phyloP scores from a whole-genome alignment of 2,888 invertebrate genomes.

The Aproaerema taeniolella region DNA sequence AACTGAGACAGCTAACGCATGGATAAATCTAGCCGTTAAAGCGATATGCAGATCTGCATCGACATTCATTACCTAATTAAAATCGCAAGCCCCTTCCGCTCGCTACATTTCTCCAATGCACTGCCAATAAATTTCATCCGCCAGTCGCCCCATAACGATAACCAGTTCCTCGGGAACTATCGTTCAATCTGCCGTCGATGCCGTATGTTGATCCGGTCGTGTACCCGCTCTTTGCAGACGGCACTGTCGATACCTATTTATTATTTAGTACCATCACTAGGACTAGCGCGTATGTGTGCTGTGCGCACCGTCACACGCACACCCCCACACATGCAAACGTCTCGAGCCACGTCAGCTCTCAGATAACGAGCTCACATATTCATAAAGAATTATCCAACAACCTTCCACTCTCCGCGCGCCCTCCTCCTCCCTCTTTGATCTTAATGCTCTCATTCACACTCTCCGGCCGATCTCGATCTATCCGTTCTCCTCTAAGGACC shows the following conservation, averaged over 20 bases:
- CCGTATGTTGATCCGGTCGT: conserved; percentile 77
- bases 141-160: conserved; percentile 77
- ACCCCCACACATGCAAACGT: conserved; percentile 40
- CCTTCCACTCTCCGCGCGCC: conserved; percentile 49
- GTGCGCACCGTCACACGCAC: conserved; percentile 36
- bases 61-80: conserved; percentile 78
- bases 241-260: conserved; percentile 73
- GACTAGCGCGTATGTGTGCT: conserved; percentile 34
- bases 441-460: conserved; percentile 76
- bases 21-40: conserved; percentile 73
- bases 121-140: conserved; percentile 77
- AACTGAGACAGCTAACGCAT: conserved; percentile 58
- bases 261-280: conserved; percentile 70
- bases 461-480: conserved; percentile 68
- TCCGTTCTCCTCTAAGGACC: conserved; percentile 65
- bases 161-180: conserved; percentile 78
- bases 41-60: conserved; percentile 76
- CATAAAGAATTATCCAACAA: conserved; percentile 75
- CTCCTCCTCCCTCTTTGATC: conserved; percentile 46
- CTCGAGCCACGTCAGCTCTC: conserved; percentile 56
- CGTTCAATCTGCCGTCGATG: conserved; percentile 77
- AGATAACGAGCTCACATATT: conserved; percentile 77
- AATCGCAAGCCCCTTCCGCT: conserved; percentile 76
- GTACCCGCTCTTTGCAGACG: conserved; percentile 73
- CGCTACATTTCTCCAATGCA: conserved; percentile 76